Evolutionary conservation across 2,888 invertebrate genomes (phyloP), one percentile per base, ranked within the genome.

Genomic region (Quadroppia sp.): DNA sequence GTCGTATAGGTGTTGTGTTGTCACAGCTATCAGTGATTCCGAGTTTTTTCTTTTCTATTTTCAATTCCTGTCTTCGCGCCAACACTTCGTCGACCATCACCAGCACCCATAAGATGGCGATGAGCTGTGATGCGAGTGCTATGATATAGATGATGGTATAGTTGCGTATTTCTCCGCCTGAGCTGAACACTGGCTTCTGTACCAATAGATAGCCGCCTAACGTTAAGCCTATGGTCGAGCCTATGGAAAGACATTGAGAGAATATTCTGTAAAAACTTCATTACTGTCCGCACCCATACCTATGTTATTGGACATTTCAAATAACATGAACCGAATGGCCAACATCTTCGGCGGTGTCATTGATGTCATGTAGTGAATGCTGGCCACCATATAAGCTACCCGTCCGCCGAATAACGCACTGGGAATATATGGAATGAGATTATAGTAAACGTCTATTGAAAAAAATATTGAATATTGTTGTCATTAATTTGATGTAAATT

Each of bases 41-140:
- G 17, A 15, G 11, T 1, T 30, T n/a, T 17, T 61, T 61, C 61
- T 32, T 61, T n/a, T 61, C 64, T 23, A 64, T 40, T 40, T 64
- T 40, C 40, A 64, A 7, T 20, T 40, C 64, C 13, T 64, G 64
- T 20, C 40, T 64, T 64, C 40, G n/a, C 6, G 64, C 64, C 1
- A 64, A 13, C 20, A 36, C 20, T 40, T 64, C 64, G 13, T 64
- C 40, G 40, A 64, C 20, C 64, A 64, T 64, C 36, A 64, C n/a
- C 20, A 64, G 7, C n/a, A 36, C 20, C 64, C 64, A 64, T 15
- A 64, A 7, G n/a, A 64, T 15, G 28, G 64, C 36, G 1, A 64
- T 13, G 0, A 64, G 7, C 40, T 64, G 36, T 9, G 40, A 40
- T 11, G 3, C 30, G 13, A 40, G 23, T 7, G 40, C 36, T 2